These are phyloP conservation scores for Stichodactyla helianthus DNA, from an alignment of 64 coral and sea anemone species.

Conservation along the genomic window DNA sequence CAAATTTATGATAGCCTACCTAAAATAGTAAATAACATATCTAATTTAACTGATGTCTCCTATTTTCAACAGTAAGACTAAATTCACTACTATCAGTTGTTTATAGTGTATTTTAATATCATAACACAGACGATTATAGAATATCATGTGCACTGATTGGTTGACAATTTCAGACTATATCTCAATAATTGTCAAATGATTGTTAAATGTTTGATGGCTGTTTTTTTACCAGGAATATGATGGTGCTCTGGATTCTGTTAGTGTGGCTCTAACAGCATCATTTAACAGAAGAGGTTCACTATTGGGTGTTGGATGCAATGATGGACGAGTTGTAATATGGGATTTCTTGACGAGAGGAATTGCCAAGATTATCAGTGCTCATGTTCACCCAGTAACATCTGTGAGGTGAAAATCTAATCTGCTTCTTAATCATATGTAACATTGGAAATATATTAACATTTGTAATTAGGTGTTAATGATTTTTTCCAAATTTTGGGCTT, in stretches of 20 bases:
- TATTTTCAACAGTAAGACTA: too few relatives aligned
- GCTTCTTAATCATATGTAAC: not conserved
- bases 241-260: slow-evolving; percentile 87
- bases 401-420: slow-evolving; percentile 52
- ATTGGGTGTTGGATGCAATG: slow-evolving; percentile 95
- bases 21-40: too few relatives aligned
- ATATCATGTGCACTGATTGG: too few relatives aligned
- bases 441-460: too few relatives aligned
- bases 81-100: too few relatives aligned
- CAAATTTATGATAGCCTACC: too few relatives aligned
- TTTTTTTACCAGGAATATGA: slow-evolving; percentile 79
- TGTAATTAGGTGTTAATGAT: too few relatives aligned
- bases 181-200: not conserved
- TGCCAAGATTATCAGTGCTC: slow-evolving; percentile 95
- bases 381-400: slow-evolving; percentile 93
- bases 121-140: too few relatives aligned
- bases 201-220: not conserved
- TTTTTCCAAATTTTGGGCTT: too few relatives aligned
- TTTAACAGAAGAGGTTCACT: slow-evolving; percentile 95
- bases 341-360: slow-evolving; percentile 98
- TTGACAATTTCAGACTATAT: too few relatives aligned
- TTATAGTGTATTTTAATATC: too few relatives aligned
- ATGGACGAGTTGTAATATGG: slow-evolving; percentile 98
- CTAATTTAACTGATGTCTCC: too few relatives aligned
- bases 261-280: slow-evolving; percentile 88